A percentile compares a stretch with the other conserved stretches of the same genome.
These are phyloP conservation scores for Watsonalla binaria DNA, from an alignment of 2,888 invertebrate species.

Conservation along the genomic window DNA sequence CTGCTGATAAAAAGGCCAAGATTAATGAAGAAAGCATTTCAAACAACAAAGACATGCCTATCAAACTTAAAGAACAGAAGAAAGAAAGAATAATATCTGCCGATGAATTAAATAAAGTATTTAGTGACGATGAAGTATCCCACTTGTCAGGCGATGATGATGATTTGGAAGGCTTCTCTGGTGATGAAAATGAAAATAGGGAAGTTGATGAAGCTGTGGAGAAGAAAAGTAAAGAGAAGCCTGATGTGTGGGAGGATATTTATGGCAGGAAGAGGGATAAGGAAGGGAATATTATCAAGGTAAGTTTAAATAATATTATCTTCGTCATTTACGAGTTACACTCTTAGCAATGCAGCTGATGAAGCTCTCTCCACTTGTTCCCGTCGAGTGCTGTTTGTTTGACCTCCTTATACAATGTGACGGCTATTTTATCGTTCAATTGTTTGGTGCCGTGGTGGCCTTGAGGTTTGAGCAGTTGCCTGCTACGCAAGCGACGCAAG, in stretches of 20 bases:
- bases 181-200: conserved; percentile 30
- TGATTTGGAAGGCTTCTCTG: conserved; percentile 26
- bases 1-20: not conserved
- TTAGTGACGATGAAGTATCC: conserved; percentile 72
- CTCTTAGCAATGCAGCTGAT: too few species aligned
- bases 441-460: too few species aligned
- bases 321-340: too few species aligned
- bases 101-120: conserved; percentile 52
- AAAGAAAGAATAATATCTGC: conserved; percentile 47
- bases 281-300: conserved; percentile 86
- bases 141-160: conserved; percentile 55
- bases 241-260: conserved; percentile 90
- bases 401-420: too few species aligned
- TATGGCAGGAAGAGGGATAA: conserved; percentile 92
- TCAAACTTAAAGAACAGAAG: conserved; percentile 10
- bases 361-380: too few species aligned
- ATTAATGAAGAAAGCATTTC: not conserved
- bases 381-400: too few species aligned
- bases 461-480: too few species aligned
- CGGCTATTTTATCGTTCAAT: too few species aligned
- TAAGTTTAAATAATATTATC: conserved; percentile 32
- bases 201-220: conserved; percentile 17
- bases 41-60: conserved; percentile 10
- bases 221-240: conserved; percentile 44
- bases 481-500: too few species aligned